Conservation (phyloP, 2,113 vertebrate genomes). For the Neopipo cinnamomea region DNA sequence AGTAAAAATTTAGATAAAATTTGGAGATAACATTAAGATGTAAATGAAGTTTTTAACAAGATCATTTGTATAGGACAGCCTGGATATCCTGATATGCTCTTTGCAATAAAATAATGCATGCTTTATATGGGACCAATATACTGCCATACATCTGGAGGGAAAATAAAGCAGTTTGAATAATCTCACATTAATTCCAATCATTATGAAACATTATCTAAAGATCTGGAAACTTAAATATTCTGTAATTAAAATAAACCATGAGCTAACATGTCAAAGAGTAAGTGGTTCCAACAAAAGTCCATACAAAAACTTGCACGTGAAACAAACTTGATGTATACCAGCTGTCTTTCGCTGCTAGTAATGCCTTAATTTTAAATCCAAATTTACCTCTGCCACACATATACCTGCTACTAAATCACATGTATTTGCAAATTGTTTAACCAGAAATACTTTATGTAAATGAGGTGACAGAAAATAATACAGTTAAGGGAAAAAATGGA, state of each 20-base stretch:
- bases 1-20: background rate
- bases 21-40: background rate
- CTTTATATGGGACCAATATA: background rate
- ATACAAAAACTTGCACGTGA: background rate
- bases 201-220: background rate
- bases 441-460: slow-evolving; percentile 40
- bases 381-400: background rate
- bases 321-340: slow-evolving; percentile 12
- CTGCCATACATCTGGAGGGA: background rate
- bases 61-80: background rate
- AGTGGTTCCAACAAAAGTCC: slow-evolving; percentile 3
- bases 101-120: background rate
- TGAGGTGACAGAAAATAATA: slow-evolving; percentile 31
- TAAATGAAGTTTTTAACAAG: background rate
- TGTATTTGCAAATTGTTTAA: background rate
- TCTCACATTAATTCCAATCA: background rate
- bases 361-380: background rate
- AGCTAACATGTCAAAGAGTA: slow-evolving; percentile 13
- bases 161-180: background rate
- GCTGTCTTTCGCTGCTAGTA: background rate
- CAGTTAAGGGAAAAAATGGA: background rate
- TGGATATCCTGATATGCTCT: background rate
- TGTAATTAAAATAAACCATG: slow-evolving; percentile 39
- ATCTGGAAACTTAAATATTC: slow-evolving; percentile 14
- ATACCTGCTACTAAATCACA: slow-evolving; percentile 21